A percentile compares a stretch with the other conserved stretches of the same genome.
phyloP scores from a whole-genome alignment of 2,888 invertebrate species.

The Parthenolecanium corni region DNA sequence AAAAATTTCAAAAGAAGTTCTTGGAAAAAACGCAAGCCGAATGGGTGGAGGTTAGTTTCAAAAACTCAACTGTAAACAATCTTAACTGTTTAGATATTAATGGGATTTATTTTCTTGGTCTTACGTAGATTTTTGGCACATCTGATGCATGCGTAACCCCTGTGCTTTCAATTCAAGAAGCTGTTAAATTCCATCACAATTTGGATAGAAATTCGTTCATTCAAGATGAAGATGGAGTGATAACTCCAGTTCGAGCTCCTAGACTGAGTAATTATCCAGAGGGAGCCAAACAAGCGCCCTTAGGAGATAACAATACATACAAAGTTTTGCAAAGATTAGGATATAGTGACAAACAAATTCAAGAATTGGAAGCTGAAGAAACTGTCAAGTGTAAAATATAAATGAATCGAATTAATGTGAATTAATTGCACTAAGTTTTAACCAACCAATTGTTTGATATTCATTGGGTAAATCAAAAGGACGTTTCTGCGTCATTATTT shows the following conservation, averaged over 20 bases:
- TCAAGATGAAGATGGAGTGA: conserved; percentile 33
- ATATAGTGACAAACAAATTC: conserved; percentile 48
- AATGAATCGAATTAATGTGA: too few relatives aligned
- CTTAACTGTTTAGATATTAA: too few relatives aligned
- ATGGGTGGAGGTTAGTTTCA: conserved; percentile 50
- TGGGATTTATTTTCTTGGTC: too few relatives aligned
- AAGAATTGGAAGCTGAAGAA: conserved; percentile 39
- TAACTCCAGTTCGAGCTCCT: conserved; percentile 66
- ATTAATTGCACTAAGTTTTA: too few relatives aligned
- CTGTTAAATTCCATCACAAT: conserved; percentile 59
- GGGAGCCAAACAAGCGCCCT: conserved; percentile 38
- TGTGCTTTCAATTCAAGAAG: conserved; percentile 62
- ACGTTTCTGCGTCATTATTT: too few relatives aligned
- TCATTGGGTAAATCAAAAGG: too few relatives aligned
- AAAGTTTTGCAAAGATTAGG: conserved; percentile 55
- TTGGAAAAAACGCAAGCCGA: conserved; percentile 68
- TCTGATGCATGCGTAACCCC: conserved; percentile 91
- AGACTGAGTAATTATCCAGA: conserved; percentile 65
- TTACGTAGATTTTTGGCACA: conserved; percentile 55
- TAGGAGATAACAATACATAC: conserved; percentile 54
- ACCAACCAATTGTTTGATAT: too few relatives aligned
- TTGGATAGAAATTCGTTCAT: conserved; percentile 49
- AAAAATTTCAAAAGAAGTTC: conserved; percentile 54
- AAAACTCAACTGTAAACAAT: too few relatives aligned
- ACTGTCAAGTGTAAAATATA: conserved; percentile 35